Conservation (phyloP, 2,113 vertebrate species). For the Polypterus senegalus region DNA sequence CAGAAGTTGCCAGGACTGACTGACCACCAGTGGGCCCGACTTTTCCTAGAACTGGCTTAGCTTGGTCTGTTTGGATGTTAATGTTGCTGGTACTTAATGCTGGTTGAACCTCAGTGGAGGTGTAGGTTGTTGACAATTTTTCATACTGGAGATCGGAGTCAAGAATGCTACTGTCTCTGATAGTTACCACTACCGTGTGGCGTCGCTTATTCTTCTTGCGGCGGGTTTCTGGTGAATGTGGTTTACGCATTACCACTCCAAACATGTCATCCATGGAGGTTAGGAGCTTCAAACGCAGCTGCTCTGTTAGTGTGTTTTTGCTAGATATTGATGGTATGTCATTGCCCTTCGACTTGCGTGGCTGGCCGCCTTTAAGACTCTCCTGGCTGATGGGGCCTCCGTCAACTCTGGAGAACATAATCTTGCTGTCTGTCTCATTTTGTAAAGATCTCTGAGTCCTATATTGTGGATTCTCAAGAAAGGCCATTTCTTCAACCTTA, state of each 20-base stretch:
- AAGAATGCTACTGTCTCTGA: slow-evolving; percentile 20
- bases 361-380: slow-evolving; percentile 15
- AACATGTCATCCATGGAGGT: slow-evolving; percentile 70
- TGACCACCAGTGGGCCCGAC: background rate
- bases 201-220: slow-evolving; percentile 79
- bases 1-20: too few relatives aligned
- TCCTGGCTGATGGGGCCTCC: slow-evolving; percentile 49
- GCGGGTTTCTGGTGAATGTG: slow-evolving; percentile 70
- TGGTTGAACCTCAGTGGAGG: slow-evolving; percentile 5
- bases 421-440: background rate
- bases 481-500: background rate
- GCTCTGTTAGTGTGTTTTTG: slow-evolving; percentile 52
- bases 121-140: background rate
- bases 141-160: background rate
- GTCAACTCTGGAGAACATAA: slow-evolving; percentile 32
- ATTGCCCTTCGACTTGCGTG: slow-evolving; percentile 14
- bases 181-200: slow-evolving; percentile 75
- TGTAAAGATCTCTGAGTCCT: background rate
- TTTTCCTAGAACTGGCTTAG: slow-evolving; percentile 24
- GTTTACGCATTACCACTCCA: slow-evolving; percentile 60
- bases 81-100: slow-evolving; percentile 12
- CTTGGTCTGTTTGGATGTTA: background rate
- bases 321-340: slow-evolving; percentile 11
- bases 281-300: slow-evolving; percentile 61
- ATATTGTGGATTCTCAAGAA: slow-evolving; percentile 1